Conservation (phyloP, 2,113 vertebrate species). For the Hemiscyllium ocellatum region DNA sequence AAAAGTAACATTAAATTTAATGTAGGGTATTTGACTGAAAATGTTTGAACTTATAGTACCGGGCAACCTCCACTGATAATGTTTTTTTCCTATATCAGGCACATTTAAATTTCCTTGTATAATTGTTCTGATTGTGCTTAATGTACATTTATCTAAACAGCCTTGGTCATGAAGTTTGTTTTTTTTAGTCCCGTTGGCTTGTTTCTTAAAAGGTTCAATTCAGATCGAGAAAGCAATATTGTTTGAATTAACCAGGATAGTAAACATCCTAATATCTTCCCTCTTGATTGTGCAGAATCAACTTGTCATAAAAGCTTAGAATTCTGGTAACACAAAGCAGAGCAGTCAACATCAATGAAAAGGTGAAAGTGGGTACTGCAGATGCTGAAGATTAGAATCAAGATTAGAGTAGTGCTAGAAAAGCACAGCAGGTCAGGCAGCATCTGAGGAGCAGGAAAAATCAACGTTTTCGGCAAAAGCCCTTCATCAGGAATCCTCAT, state of each 20-base stretch:
- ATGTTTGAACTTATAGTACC: neutral
- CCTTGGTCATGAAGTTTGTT: neutral
- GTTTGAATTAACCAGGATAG: neutral
- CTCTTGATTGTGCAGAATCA: neutral
- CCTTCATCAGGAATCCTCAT: no score
- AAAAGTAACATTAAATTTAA: neutral
- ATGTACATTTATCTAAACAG: neutral
- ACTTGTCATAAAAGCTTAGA: constrained; percentile 9
- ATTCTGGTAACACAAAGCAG: neutral
- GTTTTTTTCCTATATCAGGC: neutral
- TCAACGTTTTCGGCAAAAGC: no score
- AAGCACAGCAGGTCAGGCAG: no score
- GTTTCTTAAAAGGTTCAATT: neutral
- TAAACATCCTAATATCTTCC: neutral
- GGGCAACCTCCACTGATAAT: neutral
- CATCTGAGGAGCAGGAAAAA: no score
- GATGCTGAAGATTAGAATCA: no score
- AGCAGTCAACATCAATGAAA: neutral
- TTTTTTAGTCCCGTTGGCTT: neutral
- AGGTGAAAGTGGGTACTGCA: no score
- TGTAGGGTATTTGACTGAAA: neutral
- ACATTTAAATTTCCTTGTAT: constrained; percentile 4
- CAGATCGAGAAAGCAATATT: constrained; percentile 2
- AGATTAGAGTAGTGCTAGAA: no score
- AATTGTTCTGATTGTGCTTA: constrained; percentile 12